Evolutionary conservation across 2,113 vertebrate genomes (phyloP).

Genomic region (Crocuta crocuta): DNA sequence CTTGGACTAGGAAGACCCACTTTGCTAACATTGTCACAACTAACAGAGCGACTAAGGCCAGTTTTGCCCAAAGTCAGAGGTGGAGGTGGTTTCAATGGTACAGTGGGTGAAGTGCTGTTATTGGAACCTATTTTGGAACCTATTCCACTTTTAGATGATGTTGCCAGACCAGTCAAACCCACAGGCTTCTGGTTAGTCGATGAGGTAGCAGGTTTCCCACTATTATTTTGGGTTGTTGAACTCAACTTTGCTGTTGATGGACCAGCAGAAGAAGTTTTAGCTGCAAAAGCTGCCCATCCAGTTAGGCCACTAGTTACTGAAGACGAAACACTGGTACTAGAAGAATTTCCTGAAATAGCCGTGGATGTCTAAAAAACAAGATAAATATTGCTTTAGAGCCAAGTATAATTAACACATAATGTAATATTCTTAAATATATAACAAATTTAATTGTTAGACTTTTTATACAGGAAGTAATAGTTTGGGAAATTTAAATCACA

Average conservation of each 20-base stretch:
- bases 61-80: conserved; percentile 96
- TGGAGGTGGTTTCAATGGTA: conserved; percentile 92
- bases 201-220: conserved; percentile 89
- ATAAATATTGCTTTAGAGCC: conserved; percentile 67
- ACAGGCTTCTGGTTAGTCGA: conserved; percentile 92
- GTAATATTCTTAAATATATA: background rate
- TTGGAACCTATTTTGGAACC: conserved; percentile 89
- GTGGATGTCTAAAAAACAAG: conserved; percentile 89
- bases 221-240: conserved; percentile 86
- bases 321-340: conserved; percentile 89
- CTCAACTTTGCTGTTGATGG: conserved; percentile 92
- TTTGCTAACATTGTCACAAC: conserved; percentile 94
- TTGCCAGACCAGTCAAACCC: conserved; percentile 92
- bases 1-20: conserved; percentile 89
- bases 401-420: background rate
- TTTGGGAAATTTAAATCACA: background rate
- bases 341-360: conserved; percentile 90
- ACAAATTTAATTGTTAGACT: background rate
- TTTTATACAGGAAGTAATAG: conserved; percentile 36
- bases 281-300: conserved; percentile 98
- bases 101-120: conserved; percentile 85
- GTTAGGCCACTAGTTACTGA: conserved; percentile 94
- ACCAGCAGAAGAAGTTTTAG: conserved; percentile 93
- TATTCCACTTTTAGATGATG: conserved; percentile 90
- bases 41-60: conserved; percentile 94